Base-by-base conservation (phyloP, 2,113 vertebrate genomes). In the Megalops atlanticus region DNA sequence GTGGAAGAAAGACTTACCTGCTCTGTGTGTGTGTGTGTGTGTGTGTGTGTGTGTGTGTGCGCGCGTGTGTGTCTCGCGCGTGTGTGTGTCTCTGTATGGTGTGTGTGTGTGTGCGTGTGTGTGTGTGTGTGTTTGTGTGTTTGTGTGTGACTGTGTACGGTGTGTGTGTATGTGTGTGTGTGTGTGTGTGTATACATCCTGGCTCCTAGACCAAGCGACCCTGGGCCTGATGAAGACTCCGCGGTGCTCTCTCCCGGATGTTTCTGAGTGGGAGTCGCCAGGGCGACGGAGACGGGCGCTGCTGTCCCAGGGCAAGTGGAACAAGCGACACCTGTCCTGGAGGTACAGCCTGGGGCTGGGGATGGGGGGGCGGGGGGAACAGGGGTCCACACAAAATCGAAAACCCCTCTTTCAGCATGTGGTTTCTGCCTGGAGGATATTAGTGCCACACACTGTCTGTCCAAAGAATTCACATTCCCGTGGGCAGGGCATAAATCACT, bases 311-410 rank as follows among this genome's bases (percentile, higher is more conserved):
- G 94, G 93, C 91, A 98, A 96, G 86, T 99, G 98, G 98, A 94
- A 89, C 86, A 99, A 97, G 85, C 95, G 96, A 81, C 98, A 96
- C 87, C 92, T 99, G 70, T 99, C 98, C 0, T 99, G 98, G 98
- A 98, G 97, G 98, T 99, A 92, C 43, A 11, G 1, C 14, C 35
- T 15, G 27, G 41, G 73, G 40, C n/a, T 24, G 35, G 68, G 8
- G 27, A 31, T 1, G 4, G 68, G 35, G 68, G 15, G 68, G 27
- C 12, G 27, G 35, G 31, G 68, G 35, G 14, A 70, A 31, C 21
- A 70, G 4, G 3, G 4, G 4, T 27, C 24, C 68, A 70, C 24
- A 70, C n/a, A 31, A 70, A 31, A 14, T 24, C 21, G 3, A 31
- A 27, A 31, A 33, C 24, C 15, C 31, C 5, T n/a, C n/a, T n/a